Percentiles rank a stretch among this genome's conserved stretches.
phyloP scores from a whole-genome alignment of 2,888 invertebrate species.

The Noctua janthe region DNA sequence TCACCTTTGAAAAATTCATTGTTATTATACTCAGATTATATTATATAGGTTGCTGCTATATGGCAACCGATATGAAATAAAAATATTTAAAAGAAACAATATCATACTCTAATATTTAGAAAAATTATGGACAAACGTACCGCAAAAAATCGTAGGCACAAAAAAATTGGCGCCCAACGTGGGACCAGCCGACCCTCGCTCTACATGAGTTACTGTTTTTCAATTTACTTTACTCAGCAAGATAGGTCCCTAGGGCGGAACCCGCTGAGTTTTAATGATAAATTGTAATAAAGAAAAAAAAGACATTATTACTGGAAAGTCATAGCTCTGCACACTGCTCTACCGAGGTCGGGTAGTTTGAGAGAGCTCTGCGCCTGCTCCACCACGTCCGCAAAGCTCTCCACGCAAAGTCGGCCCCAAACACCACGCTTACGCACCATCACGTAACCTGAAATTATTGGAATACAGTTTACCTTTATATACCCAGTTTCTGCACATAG shows the following conservation, averaged over 20 bases:
- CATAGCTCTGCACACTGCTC: conserved; percentile 94
- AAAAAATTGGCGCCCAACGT: conserved; percentile 36
- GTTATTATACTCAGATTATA: neutral
- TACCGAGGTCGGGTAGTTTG: conserved; percentile 93
- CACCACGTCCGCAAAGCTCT: conserved; percentile 91
- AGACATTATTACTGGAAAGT: conserved; percentile 92
- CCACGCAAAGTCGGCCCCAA: conserved; percentile 95
- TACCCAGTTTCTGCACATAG: neutral
- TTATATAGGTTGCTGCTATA: neutral
- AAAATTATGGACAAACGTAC: neutral
- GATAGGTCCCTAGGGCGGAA: neutral
- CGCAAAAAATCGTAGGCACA: neutral
- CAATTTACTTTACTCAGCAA: conserved; percentile 12
- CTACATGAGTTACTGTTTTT: neutral
- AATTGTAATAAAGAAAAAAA: conserved; percentile 10
- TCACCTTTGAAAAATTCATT: neutral
- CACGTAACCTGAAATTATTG: conserved; percentile 90
- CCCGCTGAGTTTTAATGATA: neutral
- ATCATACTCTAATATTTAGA: neutral
- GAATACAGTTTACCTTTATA: neutral
- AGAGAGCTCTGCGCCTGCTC: conserved; percentile 90
- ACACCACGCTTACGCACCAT: conserved; percentile 94
- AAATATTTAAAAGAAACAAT: neutral
- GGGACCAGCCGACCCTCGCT: neutral
- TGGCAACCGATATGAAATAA: neutral